phyloP scores from a whole-genome alignment of 2,888 invertebrate genomes.

The Thereva unica region DNA sequence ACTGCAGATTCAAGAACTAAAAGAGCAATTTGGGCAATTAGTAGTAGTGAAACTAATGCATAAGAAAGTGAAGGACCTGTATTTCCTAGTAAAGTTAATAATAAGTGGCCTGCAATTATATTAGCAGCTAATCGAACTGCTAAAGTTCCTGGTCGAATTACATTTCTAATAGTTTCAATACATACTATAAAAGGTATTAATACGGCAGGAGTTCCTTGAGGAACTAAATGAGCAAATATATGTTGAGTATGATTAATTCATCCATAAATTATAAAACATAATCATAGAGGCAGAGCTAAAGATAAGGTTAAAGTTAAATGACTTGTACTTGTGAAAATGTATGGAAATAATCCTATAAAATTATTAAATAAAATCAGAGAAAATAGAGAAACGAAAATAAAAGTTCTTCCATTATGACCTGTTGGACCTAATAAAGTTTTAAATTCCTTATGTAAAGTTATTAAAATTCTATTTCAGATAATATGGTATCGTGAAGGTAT shows the following conservation, averaged over 20 bases:
- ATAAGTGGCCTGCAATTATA: too few species aligned
- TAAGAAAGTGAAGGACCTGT: too few species aligned
- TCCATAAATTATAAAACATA: slow-evolving; percentile 68
- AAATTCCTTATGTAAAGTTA: slow-evolving; percentile 63
- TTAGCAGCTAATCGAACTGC: too few species aligned
- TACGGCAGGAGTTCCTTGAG: slow-evolving; percentile 66
- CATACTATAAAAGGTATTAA: slow-evolving; percentile 74
- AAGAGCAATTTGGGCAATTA: slow-evolving; percentile 45
- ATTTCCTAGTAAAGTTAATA: too few species aligned
- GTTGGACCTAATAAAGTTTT: slow-evolving; percentile 61
- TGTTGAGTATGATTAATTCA: slow-evolving; percentile 66
- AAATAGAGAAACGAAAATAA: slow-evolving; percentile 65
- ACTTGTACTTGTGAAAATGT: slow-evolving; percentile 71
- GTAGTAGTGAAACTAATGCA: too few species aligned
- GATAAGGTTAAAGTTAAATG: slow-evolving; percentile 66
- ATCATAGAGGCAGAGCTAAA: slow-evolving; percentile 67
- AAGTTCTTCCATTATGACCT: slow-evolving; percentile 60
- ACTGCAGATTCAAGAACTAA: slow-evolving; percentile 59
- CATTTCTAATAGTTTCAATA: slow-evolving; percentile 75
- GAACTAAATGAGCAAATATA: slow-evolving; percentile 71
- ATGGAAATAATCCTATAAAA: slow-evolving; percentile 70
- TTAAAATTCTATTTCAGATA: slow-evolving; percentile 60
- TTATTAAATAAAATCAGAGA: slow-evolving; percentile 68
- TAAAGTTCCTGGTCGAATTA: too few species aligned
- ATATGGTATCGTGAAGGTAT: slow-evolving; percentile 44